A percentile compares a stretch with the other conserved stretches of the same genome.
phyloP scores from a whole-genome alignment of 1,140 invertebrate genomes.

The Orussus abietinus region DNA sequence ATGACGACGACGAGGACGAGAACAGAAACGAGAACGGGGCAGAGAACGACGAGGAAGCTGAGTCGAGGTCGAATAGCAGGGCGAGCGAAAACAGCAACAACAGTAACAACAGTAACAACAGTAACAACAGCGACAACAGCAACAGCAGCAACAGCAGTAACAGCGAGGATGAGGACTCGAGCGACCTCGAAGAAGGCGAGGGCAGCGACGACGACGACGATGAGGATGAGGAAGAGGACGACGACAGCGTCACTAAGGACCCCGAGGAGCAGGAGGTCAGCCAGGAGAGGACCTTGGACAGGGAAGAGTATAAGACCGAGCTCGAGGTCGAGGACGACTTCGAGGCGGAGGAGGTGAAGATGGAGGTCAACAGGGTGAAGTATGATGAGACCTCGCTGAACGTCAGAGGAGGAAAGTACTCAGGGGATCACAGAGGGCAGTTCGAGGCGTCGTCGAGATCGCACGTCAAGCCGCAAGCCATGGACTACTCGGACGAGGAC shows the following conservation, averaged over 20 bases:
- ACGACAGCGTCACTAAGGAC: background rate
- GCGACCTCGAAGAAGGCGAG: background rate
- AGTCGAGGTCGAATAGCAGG: slow-evolving; percentile 28
- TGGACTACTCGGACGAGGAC: slow-evolving; percentile 31
- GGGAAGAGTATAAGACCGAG: no score
- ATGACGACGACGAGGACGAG: slow-evolving; percentile 17
- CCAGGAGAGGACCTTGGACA: no score
- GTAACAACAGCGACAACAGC: slow-evolving; percentile 8
- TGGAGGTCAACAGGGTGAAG: no score
- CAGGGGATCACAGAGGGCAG: no score
- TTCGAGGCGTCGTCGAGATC: no score
- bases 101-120: slow-evolving; percentile 11
- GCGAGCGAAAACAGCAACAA: slow-evolving; percentile 11
- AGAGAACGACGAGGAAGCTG: slow-evolving; percentile 28
- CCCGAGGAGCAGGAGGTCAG: no score
- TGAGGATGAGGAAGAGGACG: background rate
- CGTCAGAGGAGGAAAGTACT: no score
- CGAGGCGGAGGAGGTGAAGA: no score
- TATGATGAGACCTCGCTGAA: no score
- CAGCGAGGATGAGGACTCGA: no score
- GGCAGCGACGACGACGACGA: background rate
- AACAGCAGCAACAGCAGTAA: background rate
- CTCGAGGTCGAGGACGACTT: slow-evolving; percentile 5
- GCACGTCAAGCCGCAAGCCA: background rate
- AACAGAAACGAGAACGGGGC: slow-evolving; percentile 22